Evolutionary conservation across 2,797 vertebrate genomes (phyloP), one percentile per base, ranked within the genome.

Genomic region (Allenopithecus nigroviridis): DNA sequence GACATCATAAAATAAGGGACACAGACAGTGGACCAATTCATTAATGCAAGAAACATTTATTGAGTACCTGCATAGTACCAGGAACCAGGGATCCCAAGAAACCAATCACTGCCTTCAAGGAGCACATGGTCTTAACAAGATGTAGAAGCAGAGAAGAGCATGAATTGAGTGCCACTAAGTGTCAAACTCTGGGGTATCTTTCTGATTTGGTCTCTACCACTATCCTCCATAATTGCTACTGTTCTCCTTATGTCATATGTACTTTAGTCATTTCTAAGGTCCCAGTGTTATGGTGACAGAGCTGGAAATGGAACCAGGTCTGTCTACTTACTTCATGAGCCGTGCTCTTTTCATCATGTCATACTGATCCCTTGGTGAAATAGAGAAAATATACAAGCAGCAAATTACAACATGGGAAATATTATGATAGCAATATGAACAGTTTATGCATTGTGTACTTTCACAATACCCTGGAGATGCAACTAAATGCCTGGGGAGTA

Each of bases 401-500:
- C 2, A 85, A 92, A 78, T 68, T 84, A 84, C 43, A 96, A 57
- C n/a, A 41, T 1, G 41, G 30, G 85, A 97, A 96, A 96, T 96
- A 75, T 53, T 83, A 78, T 81, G 92, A 61, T 33, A 75, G 81
- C 92, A 84, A 46, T 78, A 85, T 4, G 64, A 89, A 68, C 57
- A 95, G 85, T 39, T 36, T 72, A 12, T 46, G n/a, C 1, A 46
- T 22, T 36, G 46, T 81, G 61, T 91, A n/a, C 24, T 92, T 89
- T 78, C 75, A 68, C 81, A 64, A n/a, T 68, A 43, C 30, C 61
- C 50, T 59, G 28, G 43, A 91, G 94, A 97, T 46, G 36, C 57
- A 85, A 94, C 19, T 86, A 91, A 86, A 93, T 93, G 95, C 79
- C 97, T 87, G 86, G 86, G 86, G 94, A 92, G 57, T 94, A 48